Percentiles rank a stretch among this genome's conserved stretches.
These are phyloP conservation scores for Amphilophus citrinellus DNA, from an alignment of 2,113 vertebrate genomes.

Conservation along the genomic window DNA sequence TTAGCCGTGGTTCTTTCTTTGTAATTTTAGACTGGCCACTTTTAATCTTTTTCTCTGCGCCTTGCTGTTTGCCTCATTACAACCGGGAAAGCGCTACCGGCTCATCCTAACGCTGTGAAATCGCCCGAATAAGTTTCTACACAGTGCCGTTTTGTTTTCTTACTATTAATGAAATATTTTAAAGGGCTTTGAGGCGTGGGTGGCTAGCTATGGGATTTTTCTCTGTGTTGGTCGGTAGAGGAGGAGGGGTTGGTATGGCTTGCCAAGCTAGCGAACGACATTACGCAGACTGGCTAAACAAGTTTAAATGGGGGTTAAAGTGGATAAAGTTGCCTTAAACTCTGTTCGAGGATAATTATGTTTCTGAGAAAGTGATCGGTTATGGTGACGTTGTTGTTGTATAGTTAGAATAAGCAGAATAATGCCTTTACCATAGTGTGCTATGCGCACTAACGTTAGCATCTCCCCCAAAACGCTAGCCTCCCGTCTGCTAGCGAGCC, in stretches of 20 bases:
- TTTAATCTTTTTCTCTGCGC: conserved; percentile 54
- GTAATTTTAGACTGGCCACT: conserved; percentile 69
- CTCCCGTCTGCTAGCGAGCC: conserved; percentile 49
- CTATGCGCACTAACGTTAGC: conserved; percentile 58
- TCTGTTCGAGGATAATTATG: not conserved
- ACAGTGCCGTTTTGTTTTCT: not conserved
- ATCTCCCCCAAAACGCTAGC: conserved; percentile 43
- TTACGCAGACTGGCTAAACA: conserved; percentile 65
- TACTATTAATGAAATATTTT: conserved; percentile 38
- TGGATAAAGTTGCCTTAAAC: conserved; percentile 67
- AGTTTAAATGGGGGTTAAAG: conserved; percentile 66
- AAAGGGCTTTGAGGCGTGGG: conserved; percentile 72
- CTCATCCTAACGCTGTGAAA: not conserved
- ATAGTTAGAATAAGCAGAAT: not conserved
- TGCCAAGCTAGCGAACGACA: conserved; percentile 62
- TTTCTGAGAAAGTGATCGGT: fast-evolving
- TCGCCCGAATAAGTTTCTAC: conserved; percentile 7
- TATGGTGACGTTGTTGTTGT: not conserved
- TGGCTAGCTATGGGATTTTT: conserved; percentile 61
- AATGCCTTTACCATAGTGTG: conserved; percentile 13
- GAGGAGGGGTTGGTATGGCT: conserved; percentile 67
- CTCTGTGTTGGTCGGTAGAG: conserved; percentile 55
- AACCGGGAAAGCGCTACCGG: conserved; percentile 12
- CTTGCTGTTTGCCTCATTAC: conserved; percentile 7
- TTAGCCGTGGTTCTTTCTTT: conserved; percentile 63